Conservation (phyloP, 2,797 vertebrate species). For the Coregonus sp. region DNA sequence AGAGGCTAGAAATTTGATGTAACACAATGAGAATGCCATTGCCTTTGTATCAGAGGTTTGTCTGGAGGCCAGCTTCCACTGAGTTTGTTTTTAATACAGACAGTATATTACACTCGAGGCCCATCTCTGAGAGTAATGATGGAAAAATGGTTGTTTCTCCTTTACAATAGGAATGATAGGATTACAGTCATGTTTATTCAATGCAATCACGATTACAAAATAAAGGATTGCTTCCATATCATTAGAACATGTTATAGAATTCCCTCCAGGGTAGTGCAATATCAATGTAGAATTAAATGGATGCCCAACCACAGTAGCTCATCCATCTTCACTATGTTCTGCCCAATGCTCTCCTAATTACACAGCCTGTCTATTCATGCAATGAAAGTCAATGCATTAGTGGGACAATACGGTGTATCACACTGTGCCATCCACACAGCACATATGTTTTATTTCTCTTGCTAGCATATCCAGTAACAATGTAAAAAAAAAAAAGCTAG, state of each 20-base stretch:
- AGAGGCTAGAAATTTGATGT: conserved; percentile 8
- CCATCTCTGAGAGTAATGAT: not conserved
- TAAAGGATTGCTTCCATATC: conserved; percentile 12
- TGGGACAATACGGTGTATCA: conserved; percentile 39
- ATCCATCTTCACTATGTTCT: conserved; percentile 44
- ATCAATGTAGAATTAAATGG: conserved; percentile 27
- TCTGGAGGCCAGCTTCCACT: not conserved
- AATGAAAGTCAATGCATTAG: conserved; percentile 46
- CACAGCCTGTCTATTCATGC: conserved; percentile 49
- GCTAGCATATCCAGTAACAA: conserved; percentile 40
- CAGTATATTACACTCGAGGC: conserved; percentile 4
- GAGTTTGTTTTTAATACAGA: conserved; percentile 20
- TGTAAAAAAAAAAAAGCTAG: conserved; percentile 44
- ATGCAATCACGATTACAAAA: conserved; percentile 15
- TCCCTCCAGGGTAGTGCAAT: conserved; percentile 28
- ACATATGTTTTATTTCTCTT: conserved; percentile 4
- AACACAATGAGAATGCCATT: conserved; percentile 10
- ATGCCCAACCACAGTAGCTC: conserved; percentile 20
- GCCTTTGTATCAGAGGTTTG: conserved; percentile 5
- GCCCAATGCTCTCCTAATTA: conserved; percentile 50
- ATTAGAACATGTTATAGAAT: conserved; percentile 30
- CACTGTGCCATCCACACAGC: conserved; percentile 35
- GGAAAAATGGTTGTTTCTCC: not conserved
- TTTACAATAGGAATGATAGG: conserved; percentile 7
- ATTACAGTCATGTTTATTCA: conserved; percentile 18